These are phyloP conservation scores for Brachyopa scutellaris DNA, from an alignment of 2,888 invertebrate genomes.

Conservation along the genomic window DNA sequence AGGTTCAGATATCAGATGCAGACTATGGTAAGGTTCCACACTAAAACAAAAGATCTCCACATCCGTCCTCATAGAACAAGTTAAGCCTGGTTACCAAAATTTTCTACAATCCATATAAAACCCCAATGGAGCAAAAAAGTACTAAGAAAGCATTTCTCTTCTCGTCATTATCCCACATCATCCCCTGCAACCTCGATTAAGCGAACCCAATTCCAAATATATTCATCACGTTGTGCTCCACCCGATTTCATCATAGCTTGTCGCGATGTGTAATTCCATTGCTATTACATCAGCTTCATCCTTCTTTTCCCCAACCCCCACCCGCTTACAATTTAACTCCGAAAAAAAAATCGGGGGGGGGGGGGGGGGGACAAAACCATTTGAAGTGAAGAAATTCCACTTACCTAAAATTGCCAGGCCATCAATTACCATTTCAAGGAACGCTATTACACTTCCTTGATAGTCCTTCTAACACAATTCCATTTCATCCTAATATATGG, in stretches of 20 bases:
- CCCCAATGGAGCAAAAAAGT: too few species aligned
- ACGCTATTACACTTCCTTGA: conserved; percentile 64
- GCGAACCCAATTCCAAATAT: too few species aligned
- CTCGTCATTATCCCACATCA: too few species aligned
- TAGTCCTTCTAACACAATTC: conserved; percentile 67
- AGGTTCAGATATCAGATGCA: too few species aligned
- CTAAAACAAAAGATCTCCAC: too few species aligned
- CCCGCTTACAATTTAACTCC: conserved; percentile 11
- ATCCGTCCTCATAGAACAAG: too few species aligned
- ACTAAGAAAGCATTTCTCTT: too few species aligned
- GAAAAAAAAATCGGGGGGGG: not conserved
- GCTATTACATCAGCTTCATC: conserved; percentile 50
- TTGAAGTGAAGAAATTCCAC: conserved; percentile 71
- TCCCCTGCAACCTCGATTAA: too few species aligned
- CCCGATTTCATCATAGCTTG: conserved; percentile 31
- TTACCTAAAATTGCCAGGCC: conserved; percentile 65
- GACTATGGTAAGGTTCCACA: too few species aligned
- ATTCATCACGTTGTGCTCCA: conserved; percentile 8
- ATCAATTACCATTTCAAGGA: conserved; percentile 67
- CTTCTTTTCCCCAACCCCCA: conserved; percentile 1
- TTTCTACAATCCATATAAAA: too few species aligned
- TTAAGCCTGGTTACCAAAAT: too few species aligned
- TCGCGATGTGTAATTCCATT: conserved; percentile 47
- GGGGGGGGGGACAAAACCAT: not conserved
- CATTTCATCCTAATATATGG: conserved; percentile 65